Conservation (phyloP, 2,113 vertebrate genomes). For the Pedetes capensis region DNA sequence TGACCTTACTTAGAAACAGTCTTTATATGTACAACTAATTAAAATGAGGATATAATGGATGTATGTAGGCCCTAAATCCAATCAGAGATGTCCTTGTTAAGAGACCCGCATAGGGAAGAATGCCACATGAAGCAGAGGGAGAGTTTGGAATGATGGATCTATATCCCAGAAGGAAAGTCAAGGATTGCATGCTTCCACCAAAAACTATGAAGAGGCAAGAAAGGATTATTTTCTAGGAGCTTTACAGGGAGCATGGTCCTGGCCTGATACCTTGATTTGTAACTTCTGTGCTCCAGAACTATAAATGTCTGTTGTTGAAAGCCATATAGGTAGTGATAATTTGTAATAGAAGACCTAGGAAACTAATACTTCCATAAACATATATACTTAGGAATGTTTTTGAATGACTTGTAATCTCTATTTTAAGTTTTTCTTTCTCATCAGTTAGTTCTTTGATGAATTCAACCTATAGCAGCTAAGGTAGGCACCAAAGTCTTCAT, state of each 20-base stretch:
- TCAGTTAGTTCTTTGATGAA: conserved; percentile 9
- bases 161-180: neutral
- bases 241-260: neutral
- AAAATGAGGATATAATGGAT: neutral
- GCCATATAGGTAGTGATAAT: neutral
- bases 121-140: neutral
- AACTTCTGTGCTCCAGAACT: conserved; percentile 6
- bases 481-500: neutral
- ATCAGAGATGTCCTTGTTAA: neutral
- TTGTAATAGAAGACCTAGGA: neutral
- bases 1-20: neutral
- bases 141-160: neutral
- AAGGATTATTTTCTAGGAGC: neutral
- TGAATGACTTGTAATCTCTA: neutral
- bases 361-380: neutral
- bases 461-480: neutral
- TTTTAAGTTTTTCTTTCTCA: neutral
- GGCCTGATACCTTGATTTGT: neutral
- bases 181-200: neutral
- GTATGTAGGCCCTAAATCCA: neutral
- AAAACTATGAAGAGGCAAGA: neutral
- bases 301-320: neutral
- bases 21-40: neutral
- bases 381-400: neutral
- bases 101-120: neutral